Conservation (phyloP, 2,113 vertebrate species). For the Sterna hirundo region DNA sequence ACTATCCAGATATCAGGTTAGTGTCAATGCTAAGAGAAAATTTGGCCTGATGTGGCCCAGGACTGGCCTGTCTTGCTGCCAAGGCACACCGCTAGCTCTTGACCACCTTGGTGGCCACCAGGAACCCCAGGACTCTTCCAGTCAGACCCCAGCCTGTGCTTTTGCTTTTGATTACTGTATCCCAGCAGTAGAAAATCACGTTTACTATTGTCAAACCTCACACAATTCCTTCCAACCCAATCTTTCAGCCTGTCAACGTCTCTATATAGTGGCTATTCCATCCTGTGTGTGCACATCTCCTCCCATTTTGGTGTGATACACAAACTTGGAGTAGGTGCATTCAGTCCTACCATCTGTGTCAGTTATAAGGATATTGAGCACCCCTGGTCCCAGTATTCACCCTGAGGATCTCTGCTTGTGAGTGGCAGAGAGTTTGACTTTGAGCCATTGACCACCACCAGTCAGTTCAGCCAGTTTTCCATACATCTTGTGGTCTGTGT, state of each 20-base stretch:
- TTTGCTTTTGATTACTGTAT: background rate
- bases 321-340: background rate
- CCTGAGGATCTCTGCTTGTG: background rate
- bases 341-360: background rate
- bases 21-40: background rate
- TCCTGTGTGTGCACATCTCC: background rate
- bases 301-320: background rate
- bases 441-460: background rate
- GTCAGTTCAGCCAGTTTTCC: background rate
- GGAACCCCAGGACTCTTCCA: background rate
- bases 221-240: accelerated
- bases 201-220: background rate
- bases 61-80: background rate
- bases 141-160: background rate
- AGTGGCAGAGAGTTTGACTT: background rate
- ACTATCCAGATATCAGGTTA: background rate
- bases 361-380: background rate
- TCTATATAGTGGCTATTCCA: background rate
- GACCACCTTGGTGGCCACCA: background rate
- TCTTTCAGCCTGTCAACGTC: background rate
- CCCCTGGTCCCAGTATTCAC: background rate
- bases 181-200: background rate
- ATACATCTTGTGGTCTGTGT: background rate
- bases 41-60: background rate
- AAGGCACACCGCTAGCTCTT: background rate